Evolutionary conservation across 2,797 vertebrate species (phyloP).

Genomic region (Pagetopsis macropterus): DNA sequence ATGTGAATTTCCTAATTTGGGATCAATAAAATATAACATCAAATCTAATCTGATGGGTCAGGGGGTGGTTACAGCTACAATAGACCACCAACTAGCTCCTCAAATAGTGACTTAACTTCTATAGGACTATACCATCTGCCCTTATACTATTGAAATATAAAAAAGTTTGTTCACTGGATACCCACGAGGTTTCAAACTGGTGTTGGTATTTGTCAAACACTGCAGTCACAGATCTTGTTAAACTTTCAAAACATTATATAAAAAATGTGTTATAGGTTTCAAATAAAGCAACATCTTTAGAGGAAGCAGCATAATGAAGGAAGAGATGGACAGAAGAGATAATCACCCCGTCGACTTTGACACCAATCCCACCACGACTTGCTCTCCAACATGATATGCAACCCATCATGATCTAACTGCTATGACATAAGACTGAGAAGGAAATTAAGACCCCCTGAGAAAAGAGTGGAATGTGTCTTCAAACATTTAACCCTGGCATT

Average conservation of each 20-base stretch:
- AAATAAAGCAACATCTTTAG: background rate
- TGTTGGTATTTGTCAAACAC: background rate
- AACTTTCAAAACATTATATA: background rate
- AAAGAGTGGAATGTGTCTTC: conserved; percentile 9
- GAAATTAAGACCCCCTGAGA: background rate
- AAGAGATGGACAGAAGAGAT: background rate
- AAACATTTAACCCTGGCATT: conserved; percentile 8
- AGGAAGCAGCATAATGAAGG: background rate
- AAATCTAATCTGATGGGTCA: too few species aligned
- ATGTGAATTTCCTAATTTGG: too few species aligned
- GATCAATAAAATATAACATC: too few species aligned
- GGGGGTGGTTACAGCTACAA: too few species aligned
- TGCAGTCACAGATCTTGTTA: background rate
- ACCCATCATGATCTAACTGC: background rate
- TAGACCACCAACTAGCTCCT: too few species aligned
- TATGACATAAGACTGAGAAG: background rate
- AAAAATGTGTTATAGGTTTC: background rate
- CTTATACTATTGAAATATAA: too few species aligned
- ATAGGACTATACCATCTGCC: too few species aligned
- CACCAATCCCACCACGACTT: background rate
- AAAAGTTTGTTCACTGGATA: background rate
- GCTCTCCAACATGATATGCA: background rate
- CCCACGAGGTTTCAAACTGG: conserved; percentile 1
- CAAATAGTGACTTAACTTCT: too few species aligned
- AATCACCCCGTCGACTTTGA: background rate